phyloP scores from a whole-genome alignment of 1,140 invertebrate genomes.

The Leptestheria dahalacensis region DNA sequence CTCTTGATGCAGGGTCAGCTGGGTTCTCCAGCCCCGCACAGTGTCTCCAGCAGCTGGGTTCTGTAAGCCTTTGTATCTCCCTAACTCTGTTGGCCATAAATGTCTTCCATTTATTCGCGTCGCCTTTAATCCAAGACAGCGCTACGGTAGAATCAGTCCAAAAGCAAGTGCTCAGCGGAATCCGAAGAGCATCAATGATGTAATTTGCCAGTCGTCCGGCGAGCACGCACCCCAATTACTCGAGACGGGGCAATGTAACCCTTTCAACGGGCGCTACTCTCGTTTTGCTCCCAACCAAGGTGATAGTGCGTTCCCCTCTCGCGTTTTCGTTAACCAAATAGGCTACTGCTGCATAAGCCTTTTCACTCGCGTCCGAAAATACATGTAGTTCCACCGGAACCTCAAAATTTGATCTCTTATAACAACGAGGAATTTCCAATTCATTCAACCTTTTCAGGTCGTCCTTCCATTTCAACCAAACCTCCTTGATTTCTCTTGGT shows the following conservation, averaged over 20 bases:
- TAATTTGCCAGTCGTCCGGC: conserved; percentile 12
- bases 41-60: conserved; percentile 7
- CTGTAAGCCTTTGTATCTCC: conserved; percentile 10
- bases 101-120: conserved; percentile 5
- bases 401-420: neutral
- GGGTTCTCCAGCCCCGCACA: conserved; percentile 15
- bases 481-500: neutral
- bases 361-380: conserved; percentile 14
- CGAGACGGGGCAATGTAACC: conserved; percentile 21
- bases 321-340: conserved; percentile 6
- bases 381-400: neutral
- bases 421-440: neutral
- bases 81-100: conserved; percentile 14
- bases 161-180: neutral
- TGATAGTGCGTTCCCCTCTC: neutral
- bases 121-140: conserved; percentile 14
- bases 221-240: conserved; percentile 20
- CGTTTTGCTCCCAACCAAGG: conserved; percentile 19
- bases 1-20: conserved; percentile 15
- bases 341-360: conserved; percentile 4
- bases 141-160: conserved; percentile 15
- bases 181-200: neutral
- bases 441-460: neutral
- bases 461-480: neutral
- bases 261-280: conserved; percentile 20